Percentiles rank a stretch among this genome's conserved stretches.
Evolutionary conservation across 1,140 invertebrate species (phyloP).

Genomic region (Augochlora pura): DNA sequence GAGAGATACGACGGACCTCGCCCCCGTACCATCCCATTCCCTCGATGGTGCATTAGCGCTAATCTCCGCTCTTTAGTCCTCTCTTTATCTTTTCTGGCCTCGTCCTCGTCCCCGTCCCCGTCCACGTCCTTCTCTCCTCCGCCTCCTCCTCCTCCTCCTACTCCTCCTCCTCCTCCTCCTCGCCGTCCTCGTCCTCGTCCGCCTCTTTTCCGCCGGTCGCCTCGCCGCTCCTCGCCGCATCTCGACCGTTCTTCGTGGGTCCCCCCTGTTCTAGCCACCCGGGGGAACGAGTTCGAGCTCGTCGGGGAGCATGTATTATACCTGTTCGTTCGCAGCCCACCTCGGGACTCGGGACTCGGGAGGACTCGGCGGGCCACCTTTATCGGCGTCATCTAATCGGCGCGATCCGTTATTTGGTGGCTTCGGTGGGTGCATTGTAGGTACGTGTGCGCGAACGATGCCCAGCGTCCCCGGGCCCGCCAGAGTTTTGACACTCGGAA

Average conservation of each 20-base stretch:
- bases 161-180: constrained; percentile 64
- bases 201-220: constrained; percentile 11
- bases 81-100: constrained; percentile 76
- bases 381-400: constrained; percentile 76
- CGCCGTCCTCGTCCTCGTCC: constrained; percentile 53
- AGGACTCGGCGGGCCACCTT: constrained; percentile 39
- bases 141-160: constrained; percentile 55
- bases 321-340: no score
- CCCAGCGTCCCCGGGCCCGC: constrained; percentile 56
- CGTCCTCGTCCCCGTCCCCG: constrained; percentile 58
- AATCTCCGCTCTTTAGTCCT: constrained; percentile 81
- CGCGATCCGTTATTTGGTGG: constrained; percentile 76
- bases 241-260: constrained; percentile 15
- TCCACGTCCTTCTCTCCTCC: constrained; percentile 50
- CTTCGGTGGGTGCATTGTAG: constrained; percentile 64
- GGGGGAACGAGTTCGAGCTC: background rate
- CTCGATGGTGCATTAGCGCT: constrained; percentile 80
- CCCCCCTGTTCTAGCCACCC: background rate
- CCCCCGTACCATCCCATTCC: constrained; percentile 73
- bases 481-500: constrained; percentile 79
- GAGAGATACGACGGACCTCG: constrained; percentile 79
- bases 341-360: constrained; percentile 23
- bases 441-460: constrained; percentile 25
- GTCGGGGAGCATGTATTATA: no score
- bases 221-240: constrained; percentile 1